phyloP scores from a whole-genome alignment of 2,888 invertebrate genomes.

The Polydesmus complanatus region DNA sequence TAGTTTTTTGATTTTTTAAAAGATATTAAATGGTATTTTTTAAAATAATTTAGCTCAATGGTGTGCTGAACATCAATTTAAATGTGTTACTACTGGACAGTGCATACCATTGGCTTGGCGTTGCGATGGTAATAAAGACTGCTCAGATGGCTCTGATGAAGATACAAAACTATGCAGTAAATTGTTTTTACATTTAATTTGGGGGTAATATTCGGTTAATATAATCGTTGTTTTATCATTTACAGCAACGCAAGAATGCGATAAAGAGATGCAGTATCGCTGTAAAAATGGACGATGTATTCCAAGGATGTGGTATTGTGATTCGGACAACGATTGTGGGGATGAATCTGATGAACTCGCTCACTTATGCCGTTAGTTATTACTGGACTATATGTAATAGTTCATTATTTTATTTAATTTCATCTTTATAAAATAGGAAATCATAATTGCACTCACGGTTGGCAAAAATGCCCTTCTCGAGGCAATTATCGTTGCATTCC shows the following conservation, averaged over 20 bases:
- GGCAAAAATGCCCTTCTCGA: conserved; percentile 86
- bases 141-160: conserved; percentile 68
- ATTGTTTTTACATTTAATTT: conserved; percentile 25
- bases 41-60: conserved; percentile 13
- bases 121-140: conserved; percentile 87
- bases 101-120: conserved; percentile 83
- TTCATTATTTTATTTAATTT: too few species aligned
- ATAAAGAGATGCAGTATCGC: conserved; percentile 65
- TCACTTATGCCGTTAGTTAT: conserved; percentile 52
- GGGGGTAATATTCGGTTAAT: not conserved
- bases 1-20: conserved; percentile 1
- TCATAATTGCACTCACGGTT: conserved; percentile 82
- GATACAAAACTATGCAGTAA: conserved; percentile 69
- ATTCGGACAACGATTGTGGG: conserved; percentile 87
- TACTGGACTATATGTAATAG: not conserved
- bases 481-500: conserved; percentile 92
- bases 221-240: not conserved
- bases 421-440: too few species aligned
- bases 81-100: conserved; percentile 71
- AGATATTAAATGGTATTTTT: conserved; percentile 1
- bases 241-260: conserved; percentile 39
- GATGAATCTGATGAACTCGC: conserved; percentile 91
- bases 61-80: conserved; percentile 48
- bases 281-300: conserved; percentile 90
- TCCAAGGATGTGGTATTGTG: conserved; percentile 86